phyloP scores from a whole-genome alignment of 1,140 invertebrate genomes.

The Mamestra configurata region DNA sequence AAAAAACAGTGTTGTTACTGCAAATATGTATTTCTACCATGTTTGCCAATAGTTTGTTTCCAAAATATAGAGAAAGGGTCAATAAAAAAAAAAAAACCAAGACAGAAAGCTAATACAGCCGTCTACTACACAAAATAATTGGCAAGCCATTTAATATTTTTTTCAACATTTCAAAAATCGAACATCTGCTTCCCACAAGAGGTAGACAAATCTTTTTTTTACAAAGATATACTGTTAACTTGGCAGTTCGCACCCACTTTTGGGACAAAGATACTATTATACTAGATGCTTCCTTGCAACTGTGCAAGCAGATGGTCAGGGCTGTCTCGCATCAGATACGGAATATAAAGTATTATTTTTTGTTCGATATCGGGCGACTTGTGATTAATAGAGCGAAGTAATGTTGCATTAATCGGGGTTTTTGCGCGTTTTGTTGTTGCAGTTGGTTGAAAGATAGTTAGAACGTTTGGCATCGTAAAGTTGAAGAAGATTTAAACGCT shows the following conservation, averaged over 20 bases:
- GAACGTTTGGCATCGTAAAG: background rate
- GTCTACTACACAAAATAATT: background rate
- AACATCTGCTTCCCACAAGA: slow-evolving; percentile 41
- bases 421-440: background rate
- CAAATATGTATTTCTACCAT: too few relatives aligned
- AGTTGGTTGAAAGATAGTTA: slow-evolving; percentile 7
- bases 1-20: too few relatives aligned
- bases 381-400: slow-evolving; percentile 37
- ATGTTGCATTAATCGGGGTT: slow-evolving; percentile 18
- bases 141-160: background rate
- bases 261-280: slow-evolving; percentile 55
- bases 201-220: slow-evolving; percentile 12
- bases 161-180: background rate
- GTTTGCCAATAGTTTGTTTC: too few relatives aligned
- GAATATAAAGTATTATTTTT: slow-evolving; percentile 39
- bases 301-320: slow-evolving; percentile 62
- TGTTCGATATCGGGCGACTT: slow-evolving; percentile 17
- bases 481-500: too few relatives aligned
- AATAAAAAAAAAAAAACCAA: background rate
- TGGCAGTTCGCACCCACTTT: slow-evolving; percentile 68
- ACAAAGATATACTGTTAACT: slow-evolving; percentile 63
- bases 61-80: background rate
- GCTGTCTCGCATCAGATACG: slow-evolving; percentile 55
- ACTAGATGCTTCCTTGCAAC: slow-evolving; percentile 57
- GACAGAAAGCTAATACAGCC: background rate